Evolutionary conservation across 2,888 invertebrate genomes (phyloP).

Genomic region (Thelaira solivaga): DNA sequence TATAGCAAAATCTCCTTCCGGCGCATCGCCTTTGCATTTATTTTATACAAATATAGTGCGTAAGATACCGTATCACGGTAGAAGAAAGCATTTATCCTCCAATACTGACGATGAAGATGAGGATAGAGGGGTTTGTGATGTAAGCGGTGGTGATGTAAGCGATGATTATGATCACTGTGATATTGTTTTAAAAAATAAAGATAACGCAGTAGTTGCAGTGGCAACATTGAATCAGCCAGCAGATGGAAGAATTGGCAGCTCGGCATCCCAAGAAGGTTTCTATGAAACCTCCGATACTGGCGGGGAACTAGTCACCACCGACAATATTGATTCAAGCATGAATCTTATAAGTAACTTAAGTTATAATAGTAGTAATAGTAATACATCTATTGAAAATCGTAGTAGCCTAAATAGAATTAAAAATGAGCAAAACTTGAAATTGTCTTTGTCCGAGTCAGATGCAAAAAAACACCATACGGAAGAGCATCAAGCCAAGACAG

Average conservation of each 20-base stretch:
- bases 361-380: slow-evolving; percentile 77
- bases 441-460: slow-evolving; percentile 47
- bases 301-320: slow-evolving; percentile 73
- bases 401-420: slow-evolving; percentile 63
- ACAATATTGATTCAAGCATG: slow-evolving; percentile 72
- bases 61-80: slow-evolving; percentile 65
- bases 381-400: slow-evolving; percentile 74
- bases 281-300: slow-evolving; percentile 76
- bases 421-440: slow-evolving; percentile 64
- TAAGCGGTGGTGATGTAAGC: slow-evolving; percentile 72
- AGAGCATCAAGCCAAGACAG: slow-evolving; percentile 16
- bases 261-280: slow-evolving; percentile 71
- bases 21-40: slow-evolving; percentile 70
- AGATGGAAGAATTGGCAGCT: slow-evolving; percentile 65
- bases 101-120: slow-evolving; percentile 72
- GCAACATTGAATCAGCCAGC: too few relatives aligned
- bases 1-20: slow-evolving; percentile 71
- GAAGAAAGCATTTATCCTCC: slow-evolving; percentile 65
- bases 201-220: too few relatives aligned
- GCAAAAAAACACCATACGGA: background rate
- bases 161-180: slow-evolving; percentile 74
- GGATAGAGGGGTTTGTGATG: slow-evolving; percentile 72
- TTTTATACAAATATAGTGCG: slow-evolving; percentile 72
- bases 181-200: slow-evolving; percentile 63
- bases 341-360: slow-evolving; percentile 76